Evolutionary conservation across 2,888 invertebrate genomes (phyloP), one percentile per base, ranked within the genome.

Genomic region (Reticulitermes lucifugus): DNA sequence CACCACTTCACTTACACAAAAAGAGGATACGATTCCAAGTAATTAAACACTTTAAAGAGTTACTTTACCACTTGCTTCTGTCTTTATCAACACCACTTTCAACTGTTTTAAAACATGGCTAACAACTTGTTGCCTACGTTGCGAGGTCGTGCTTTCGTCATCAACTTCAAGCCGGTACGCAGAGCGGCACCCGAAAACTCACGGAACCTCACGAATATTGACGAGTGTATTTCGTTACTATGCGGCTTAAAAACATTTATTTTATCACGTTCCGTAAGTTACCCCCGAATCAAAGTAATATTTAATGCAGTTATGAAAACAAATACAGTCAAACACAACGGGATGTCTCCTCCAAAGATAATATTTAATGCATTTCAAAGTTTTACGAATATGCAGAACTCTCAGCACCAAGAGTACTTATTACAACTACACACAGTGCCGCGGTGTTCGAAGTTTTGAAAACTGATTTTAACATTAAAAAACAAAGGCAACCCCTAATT

Each of bases 51-150:
- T 65, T 35, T n/a, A 65, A n/a, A n/a, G 18, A 18, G 55, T 55
- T 55, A 25, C 65, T 65, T 65, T n/a, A 65, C 25, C n/a, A n/a
- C 1, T 65, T n/a, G 65, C 46, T n/a, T 46, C 77, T 21, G 22
- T 46, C 73, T 73, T 41, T 21, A 77, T 77, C 51, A 77, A n/a
- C 70, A 73, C 21, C 79, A 79, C 77, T 59, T 77, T 59, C 55
- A 43, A 79, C 79, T 60, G 79, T 79, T 84, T 77, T 79, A 84
- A 88, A 88, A 88, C 86, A 85, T 87, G 87, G 87, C 87, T 87
- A 86, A 86, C 87, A 87, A 88, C 87, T 87, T 88, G 88, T 87
- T 88, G 88, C 86, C 77, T 80, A 59, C 85, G 70, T 86, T 83
- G 70, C 85, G 35, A 60, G 46, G 21, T 46, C 73, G 43, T 79